These are phyloP conservation scores for Dunckerocampus dactyliophorus DNA, from an alignment of 2,113 vertebrate genomes.

Conservation along the genomic window DNA sequence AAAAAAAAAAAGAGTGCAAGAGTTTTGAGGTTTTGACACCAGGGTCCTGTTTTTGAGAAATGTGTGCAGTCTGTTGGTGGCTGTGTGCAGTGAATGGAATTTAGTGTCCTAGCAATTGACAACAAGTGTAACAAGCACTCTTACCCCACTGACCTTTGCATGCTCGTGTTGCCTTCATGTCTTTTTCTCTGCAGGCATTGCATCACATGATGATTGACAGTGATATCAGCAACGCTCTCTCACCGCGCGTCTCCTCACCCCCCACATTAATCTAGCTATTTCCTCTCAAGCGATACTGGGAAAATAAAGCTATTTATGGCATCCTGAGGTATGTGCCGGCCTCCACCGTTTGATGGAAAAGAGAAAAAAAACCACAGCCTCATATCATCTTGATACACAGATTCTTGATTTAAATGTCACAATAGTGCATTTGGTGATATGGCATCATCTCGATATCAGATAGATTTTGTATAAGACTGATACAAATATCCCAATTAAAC, in stretches of 20 bases:
- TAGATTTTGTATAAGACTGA: background rate
- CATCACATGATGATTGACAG: slow-evolving; percentile 52
- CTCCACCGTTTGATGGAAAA: background rate
- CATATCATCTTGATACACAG: background rate
- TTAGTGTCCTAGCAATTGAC: too few species aligned
- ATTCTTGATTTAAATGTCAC: background rate
- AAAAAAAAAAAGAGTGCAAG: too few species aligned
- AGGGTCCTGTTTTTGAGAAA: too few species aligned
- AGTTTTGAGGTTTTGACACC: too few species aligned
- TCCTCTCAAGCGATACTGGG: slow-evolving; percentile 26
- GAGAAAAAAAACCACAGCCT: too few species aligned
- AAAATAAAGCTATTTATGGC: slow-evolving; percentile 51
- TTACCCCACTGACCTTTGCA: too few species aligned
- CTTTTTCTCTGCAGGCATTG: background rate
- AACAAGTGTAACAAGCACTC: too few species aligned
- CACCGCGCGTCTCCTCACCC: slow-evolving; percentile 17
- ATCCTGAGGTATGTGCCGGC: background rate
- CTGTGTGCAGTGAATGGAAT: too few species aligned
- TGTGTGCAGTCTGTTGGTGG: too few species aligned
- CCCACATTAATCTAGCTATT: slow-evolving; percentile 48
- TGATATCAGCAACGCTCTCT: slow-evolving; percentile 50
- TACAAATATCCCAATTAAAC: too few species aligned
- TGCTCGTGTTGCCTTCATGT: background rate
- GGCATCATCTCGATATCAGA: background rate
- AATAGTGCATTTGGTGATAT: background rate